Evolutionary conservation across 30 jellyfish, hydroid and myxozoan genomes (phyloP), one percentile per base, ranked within the genome.

Genomic region (Turritopsis dohrnii): DNA sequence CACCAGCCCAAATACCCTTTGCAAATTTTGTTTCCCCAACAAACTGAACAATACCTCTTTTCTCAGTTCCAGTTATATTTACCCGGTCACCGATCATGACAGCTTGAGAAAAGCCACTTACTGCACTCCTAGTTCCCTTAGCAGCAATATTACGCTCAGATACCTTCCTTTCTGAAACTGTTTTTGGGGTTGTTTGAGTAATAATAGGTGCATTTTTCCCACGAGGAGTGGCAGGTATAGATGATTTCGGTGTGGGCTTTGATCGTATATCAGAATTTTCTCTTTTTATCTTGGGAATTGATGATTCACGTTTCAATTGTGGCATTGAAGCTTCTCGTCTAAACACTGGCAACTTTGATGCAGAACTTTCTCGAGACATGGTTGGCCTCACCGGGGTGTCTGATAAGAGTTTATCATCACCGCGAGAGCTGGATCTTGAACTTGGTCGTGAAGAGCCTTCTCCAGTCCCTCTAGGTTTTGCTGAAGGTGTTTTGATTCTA

Each of bases 1-100:
- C 94, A 29, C 99, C 99, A 17, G 96, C 96, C 99, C 99, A 94
- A 29, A 54, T 80, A 54, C 97, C 97, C 75, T 88, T 88, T 28
- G 99, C 96, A 88, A 94, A 94, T 25, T 92, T 81, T 18, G 99
- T 94, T 80, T 94, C 99, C 23, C 99, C 99, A 83, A 88, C 81
- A 83, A 84, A 94, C 75, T 85, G 94, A 21, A 94, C 87, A 29
- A 85, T 93, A 25, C 99, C 99, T 52, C 85, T 94, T 73, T 94
- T 94, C 30, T 72, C 79, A 9, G 96, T 83, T 29, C 96, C 96
- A 18, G 86, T 29, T 26, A 94, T 86, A 20, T 66, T 79, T 16
- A 94, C 99, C 27, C 96, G 85, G 84, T 94, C 99, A 28, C 96
- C 99, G 21, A 94, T 71, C 76, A 60, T 85, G 52, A 94, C 52